Evolutionary conservation across 2,797 vertebrate genomes (phyloP).

Genomic region (Eleutherodactylus coqui): DNA sequence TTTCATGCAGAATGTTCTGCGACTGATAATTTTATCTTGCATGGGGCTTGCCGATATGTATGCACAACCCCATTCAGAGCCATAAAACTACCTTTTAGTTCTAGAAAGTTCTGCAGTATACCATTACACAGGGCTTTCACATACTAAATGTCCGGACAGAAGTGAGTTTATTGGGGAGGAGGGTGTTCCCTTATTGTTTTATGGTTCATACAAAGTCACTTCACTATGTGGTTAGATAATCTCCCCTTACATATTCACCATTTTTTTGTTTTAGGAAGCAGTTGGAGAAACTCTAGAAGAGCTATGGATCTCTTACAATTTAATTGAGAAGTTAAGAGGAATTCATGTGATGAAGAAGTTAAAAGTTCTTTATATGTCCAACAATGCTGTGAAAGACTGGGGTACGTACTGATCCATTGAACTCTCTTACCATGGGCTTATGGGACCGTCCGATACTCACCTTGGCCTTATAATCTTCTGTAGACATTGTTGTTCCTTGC

Average conservation of each 20-base stretch:
- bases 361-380: slow-evolving; percentile 95
- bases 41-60: too few relatives aligned
- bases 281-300: slow-evolving; percentile 92
- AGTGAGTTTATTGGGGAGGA: too few relatives aligned
- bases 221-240: neutral
- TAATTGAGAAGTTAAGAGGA: slow-evolving; percentile 94
- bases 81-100: too few relatives aligned
- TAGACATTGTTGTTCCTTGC: neutral
- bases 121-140: neutral
- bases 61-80: too few relatives aligned
- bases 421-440: neutral
- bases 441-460: neutral
- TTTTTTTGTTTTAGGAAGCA: slow-evolving; percentile 81
- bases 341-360: slow-evolving; percentile 91
- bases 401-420: slow-evolving; percentile 74
- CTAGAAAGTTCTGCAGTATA: neutral
- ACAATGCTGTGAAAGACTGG: slow-evolving; percentile 98
- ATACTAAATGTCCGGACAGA: neutral
- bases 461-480: neutral
- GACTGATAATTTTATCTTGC: neutral
- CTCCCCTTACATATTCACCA: neutral
- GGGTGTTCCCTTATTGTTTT: too few relatives aligned
- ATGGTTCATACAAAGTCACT: neutral
- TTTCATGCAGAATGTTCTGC: neutral
- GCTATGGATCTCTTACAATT: slow-evolving; percentile 97